These are phyloP conservation scores for Euphydryas editha DNA, from an alignment of 2,888 invertebrate species.

Conservation along the genomic window DNA sequence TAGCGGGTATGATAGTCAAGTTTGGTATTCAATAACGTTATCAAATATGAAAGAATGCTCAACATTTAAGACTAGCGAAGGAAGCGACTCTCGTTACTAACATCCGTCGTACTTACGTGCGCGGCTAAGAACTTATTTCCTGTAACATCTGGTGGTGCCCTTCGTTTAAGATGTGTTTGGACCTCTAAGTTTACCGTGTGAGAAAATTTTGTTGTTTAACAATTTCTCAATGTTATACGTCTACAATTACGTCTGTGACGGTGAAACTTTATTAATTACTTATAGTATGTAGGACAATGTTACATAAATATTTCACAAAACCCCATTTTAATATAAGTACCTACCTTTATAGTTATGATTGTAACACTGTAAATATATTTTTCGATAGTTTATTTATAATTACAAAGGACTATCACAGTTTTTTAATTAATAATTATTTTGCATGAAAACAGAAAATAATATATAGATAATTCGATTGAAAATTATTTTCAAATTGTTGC, in stretches of 20 bases:
- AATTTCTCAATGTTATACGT: background rate
- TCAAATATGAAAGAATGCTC: slow-evolving; percentile 26
- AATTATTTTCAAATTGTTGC: background rate
- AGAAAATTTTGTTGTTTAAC: background rate
- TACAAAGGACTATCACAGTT: too few relatives aligned
- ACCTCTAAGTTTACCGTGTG: slow-evolving; percentile 5
- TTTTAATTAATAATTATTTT: background rate
- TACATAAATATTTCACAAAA: too few relatives aligned
- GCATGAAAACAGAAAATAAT: background rate
- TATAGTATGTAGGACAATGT: too few relatives aligned
- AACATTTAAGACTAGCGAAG: slow-evolving; percentile 27
- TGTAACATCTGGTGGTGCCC: slow-evolving; percentile 34
- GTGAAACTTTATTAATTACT: too few relatives aligned
- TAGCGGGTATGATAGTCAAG: too few relatives aligned
- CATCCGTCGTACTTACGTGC: slow-evolving; percentile 32
- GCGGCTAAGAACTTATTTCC: slow-evolving; percentile 41
- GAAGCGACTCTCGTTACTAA: slow-evolving; percentile 31
- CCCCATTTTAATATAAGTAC: too few relatives aligned
- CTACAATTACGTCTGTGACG: background rate
- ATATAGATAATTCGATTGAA: background rate
- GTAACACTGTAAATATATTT: too few relatives aligned
- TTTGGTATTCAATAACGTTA: slow-evolving; percentile 11
- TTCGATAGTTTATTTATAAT: too few relatives aligned
- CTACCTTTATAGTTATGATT: too few relatives aligned
- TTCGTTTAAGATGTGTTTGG: slow-evolving; percentile 28